Base-by-base conservation (phyloP, 2,888 invertebrate genomes). In the Drosophila monieri region DNA sequence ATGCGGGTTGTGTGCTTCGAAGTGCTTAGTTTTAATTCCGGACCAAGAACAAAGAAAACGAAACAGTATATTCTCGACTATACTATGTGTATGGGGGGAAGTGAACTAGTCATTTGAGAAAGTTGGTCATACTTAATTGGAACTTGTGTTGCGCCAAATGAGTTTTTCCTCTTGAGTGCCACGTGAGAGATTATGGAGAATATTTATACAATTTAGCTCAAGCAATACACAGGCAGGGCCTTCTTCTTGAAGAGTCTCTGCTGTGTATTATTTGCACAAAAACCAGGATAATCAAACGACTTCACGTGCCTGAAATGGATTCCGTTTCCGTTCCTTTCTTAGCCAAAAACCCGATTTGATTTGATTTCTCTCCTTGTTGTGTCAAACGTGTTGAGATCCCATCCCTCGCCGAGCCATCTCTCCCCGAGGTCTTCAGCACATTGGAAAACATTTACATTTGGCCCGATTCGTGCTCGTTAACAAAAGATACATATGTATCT, bases 1-100 rank as follows among this genome's bases (percentile, higher is more conserved):
- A 80, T 85, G 84, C 55, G 57, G 62, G 57, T 68, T 78, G 84
- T 77, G 80, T 78, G 80, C 76, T 72, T 54, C 59, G 66, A 86
- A 86, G 85, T 78, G 74, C 84, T 86, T 83, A 80, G 72, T 85
- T 77, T 85, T 84, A 85, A 80, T 85, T 76, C 69, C 71, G 54
- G 71, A 53, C 21, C 27, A 21, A 76, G 77, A 77, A 84, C 78
- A 86, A 86, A 73, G 70, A 52, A 75, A 66, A 57, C 47, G 58
- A 61, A 44, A 67, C 61, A 61, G 66, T 67, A 77, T 58, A 74
- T 68, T 57, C 35, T 35, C 9, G 32, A 15, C 35, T 35, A n/a
- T 15, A 39, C 9, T 39, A 21, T 12, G 21, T 6, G 1, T 21
- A 21, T 43, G 21, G 9, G 9, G 43, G 15, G 12, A 43, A 43